Evolutionary conservation across 2,888 invertebrate genomes (phyloP), one percentile per base, ranked within the genome.

Genomic region (Anthophora plumipes): DNA sequence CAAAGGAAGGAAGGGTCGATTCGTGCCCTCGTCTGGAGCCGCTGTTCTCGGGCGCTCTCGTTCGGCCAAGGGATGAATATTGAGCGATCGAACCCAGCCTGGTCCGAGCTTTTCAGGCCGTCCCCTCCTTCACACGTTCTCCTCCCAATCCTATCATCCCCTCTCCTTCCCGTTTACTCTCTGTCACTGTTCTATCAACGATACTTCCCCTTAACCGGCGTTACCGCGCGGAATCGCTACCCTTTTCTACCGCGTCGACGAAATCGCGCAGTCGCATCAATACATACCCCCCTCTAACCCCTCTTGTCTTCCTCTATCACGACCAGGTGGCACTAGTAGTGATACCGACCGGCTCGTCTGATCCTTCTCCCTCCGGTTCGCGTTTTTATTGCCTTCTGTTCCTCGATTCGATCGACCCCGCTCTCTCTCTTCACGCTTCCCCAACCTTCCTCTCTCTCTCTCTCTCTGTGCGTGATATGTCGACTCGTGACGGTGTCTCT

Each of bases 11-110:
- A 86, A 89, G 87, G 91, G 87, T 88, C 88, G 89, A 88, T 90
- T 85, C 88, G 88, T 85, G 85, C 87, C 84, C 89, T 85, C 88
- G 86, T 85, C 87, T 84, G 85, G 88, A 88, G 82, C 85, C 85
- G 83, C 80, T 83, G 85, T 84, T 81, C 85, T 88, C 83, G 82
- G 83, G 80, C 83, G 84, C 85, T 81, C 89, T 82, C 88, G 89
- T 88, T 83, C 88, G 86, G 89, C 89, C 90, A 88, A 90, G 93
- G 93, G 93, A 92, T 92, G 92, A 92, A 93, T 93, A 93, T 93
- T 93, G 93, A 93, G 91, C 93, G 93, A 91, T 92, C 91, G 88
- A 90, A 89, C 77, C 86, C 61, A 79, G 86, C 88, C 87, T 88
- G 88, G 88, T 86, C 88, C 86, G 80, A 88, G 88, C 89, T 88